Base-by-base conservation (phyloP, 2,888 invertebrate species). In the Steinernema hermaphroditum region DNA sequence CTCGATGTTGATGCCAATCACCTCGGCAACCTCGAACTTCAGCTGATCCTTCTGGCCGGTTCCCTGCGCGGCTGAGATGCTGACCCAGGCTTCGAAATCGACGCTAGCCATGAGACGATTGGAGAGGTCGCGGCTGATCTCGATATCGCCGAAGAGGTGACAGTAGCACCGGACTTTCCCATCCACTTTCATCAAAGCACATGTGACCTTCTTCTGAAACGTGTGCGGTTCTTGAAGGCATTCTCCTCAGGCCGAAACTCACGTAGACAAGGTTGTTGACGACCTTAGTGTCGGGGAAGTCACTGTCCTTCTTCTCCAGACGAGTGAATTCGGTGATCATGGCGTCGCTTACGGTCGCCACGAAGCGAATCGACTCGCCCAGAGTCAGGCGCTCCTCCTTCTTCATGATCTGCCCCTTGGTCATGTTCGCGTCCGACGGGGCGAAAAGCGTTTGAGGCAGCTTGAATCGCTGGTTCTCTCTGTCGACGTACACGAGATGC, bases 321-420 rank as follows among this genome's bases (percentile, higher is more conserved):
- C 62, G 62, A 9, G 29, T 32, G 62, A 62, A 62, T 9, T 29
- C 29, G 16, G 16, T 4, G 12, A 62, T 32, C 12, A 12, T 37
- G 37, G 6, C 37, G 27, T 29, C 34, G 34, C 16, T 8, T 2
- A 14, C 16, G 16, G 1, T 12, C 29, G 62, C 62, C 29, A 16
- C 1, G 62, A 62, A 62, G 27, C 62, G 29, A 32, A 62, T 62
- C 2, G 16, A 24, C 32, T 62, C 62, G 16, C 62, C 62, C 2
- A 62, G 32, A 1, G 62, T 62, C 62, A 62, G 34, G 32, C 62
- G 62, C 29, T 62, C 62, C 16, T 34, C 34, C 16, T 32, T 34
- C 32, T 62, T 62, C 62, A 62, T 62, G 32, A 4, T 34, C n/a
- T 62, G 62, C 32, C 62, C 62, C 16, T 32, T 62, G 32, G 62